These are phyloP conservation scores for Isaurus tuberculatus DNA, from an alignment of 92 coral and sea anemone species.

Conservation along the genomic window DNA sequence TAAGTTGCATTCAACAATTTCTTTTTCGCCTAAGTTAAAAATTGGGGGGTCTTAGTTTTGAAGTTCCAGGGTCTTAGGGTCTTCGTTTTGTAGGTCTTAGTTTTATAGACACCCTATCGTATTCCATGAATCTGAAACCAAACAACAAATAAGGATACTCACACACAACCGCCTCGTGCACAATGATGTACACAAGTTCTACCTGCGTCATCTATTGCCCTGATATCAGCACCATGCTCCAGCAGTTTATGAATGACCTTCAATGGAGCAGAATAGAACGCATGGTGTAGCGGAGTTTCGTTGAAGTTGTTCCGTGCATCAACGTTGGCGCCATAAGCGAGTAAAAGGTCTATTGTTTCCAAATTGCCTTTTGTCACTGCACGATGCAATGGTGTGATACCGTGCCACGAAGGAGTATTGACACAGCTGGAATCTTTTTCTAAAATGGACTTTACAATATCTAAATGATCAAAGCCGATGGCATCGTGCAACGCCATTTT, in stretches of 20 bases:
- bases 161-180: slow-evolving; percentile 94
- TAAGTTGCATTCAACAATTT: too few relatives aligned
- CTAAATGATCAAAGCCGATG: slow-evolving; percentile 60
- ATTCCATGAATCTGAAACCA: not conserved
- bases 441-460: slow-evolving; percentile 68
- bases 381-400: slow-evolving; percentile 90
- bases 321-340: slow-evolving; percentile 77
- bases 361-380: slow-evolving; percentile 80
- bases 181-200: slow-evolving; percentile 88
- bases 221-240: slow-evolving; percentile 83
- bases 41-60: too few relatives aligned
- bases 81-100: too few relatives aligned
- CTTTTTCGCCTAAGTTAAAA: too few relatives aligned
- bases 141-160: slow-evolving; percentile 34
- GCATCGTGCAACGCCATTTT: slow-evolving; percentile 85
- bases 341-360: slow-evolving; percentile 66
- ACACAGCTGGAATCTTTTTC: slow-evolving; percentile 69
- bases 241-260: slow-evolving; percentile 68
- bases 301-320: slow-evolving; percentile 78
- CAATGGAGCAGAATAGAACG: slow-evolving; percentile 86
- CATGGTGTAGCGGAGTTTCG: slow-evolving; percentile 88
- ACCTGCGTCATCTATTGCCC: slow-evolving; percentile 83
- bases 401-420: slow-evolving; percentile 90
- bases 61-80: too few relatives aligned
- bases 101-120: not conserved